Base-by-base conservation (phyloP, 2,888 invertebrate species). In the Pseudococcus longispinus region DNA sequence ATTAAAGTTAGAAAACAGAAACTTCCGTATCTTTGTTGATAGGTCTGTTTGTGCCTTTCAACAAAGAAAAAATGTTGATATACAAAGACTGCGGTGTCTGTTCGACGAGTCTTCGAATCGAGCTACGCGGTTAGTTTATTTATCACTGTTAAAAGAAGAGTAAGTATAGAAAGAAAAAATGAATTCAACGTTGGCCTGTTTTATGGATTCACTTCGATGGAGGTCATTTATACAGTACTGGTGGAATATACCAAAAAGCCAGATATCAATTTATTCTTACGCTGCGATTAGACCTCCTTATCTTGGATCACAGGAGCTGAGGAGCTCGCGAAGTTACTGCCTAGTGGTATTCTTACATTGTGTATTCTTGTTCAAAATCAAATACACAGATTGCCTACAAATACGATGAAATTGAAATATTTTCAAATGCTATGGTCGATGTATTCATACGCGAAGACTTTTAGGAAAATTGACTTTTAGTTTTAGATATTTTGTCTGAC, bases 21-120 rank as follows among this genome's bases (percentile, higher is more conserved):
- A 65, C 65, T 65, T 65, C 65, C 65, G 65, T 65, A 65, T 65
- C 65, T 65, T 65, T 65, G 65, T 65, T 65, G 65, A 65, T 65
- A 65, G 65, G 65, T 65, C 65, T 65, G 65, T 65, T 65, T 65
- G 65, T 65, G 65, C 65, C 65, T 65, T 65, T 65, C 65, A 65
- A 65, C 65, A 65, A 65, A 65, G 65, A 65, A 26, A 65, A 65
- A 65, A 51, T 65, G 65, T 65, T 65, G 65, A 65, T 65, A 65
- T 65, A 65, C 65, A 65, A 65, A 65, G 65, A 65, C 65, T 65
- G 51, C 51, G 51, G 65, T 65, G 65, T 65, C 65, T 65, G 65
- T 65, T 65, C 65, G 65, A 51, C 51, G 51, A 51, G 51, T n/a
- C 51, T 51, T 51, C 51, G n/a, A 18, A n/a, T 51, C n/a, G n/a